Base-by-base conservation (phyloP, 2,888 invertebrate species). In the Trichogramma dendrolimi region DNA sequence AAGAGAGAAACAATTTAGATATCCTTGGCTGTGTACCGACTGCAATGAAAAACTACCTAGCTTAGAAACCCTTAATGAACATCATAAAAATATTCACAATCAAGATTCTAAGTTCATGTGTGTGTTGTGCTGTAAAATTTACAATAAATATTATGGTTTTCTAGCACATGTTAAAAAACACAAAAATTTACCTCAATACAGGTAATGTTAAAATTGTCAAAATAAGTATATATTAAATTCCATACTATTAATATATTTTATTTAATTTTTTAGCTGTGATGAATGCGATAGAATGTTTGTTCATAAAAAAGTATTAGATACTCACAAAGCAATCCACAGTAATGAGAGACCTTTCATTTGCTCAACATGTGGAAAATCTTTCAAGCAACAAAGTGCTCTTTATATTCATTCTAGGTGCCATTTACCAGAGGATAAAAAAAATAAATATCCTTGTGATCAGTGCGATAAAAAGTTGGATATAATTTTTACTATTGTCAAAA, bases 21-120 rank as follows among this genome's bases (percentile, higher is more conserved):
- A 83, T 74, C 81, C 82, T 2, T 83, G 83, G 83, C 75, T 80
- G 54, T 84, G 84, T 67, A 81, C 80, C 40, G 82, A 83, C 62
- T 84, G 84, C 69, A 79, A 82, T 63, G 77, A 79, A 49, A 79
- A 81, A 72, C 71, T 80, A 51, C 78, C 81, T 54, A 77, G 77
- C 60, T 77, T 81, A 63, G 80, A 81, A 46, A 80, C 82, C 64
- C 75, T 89, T 44, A 78, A 86, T 59, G 81, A 84, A 1, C 89
- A 89, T 72, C 84, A 84, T 53, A 82, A 83, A 65, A 78, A 81
- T 6, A 83, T 84, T 0, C 89, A 89, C 69, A 84, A 84, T 51
- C 86, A 86, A 69, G 83, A 84, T 65, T 81, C 84, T 0, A 84
- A 85, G 5, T 88, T 86, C 70, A 82, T 83, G 71, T 89, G 89